Evolutionary conservation across 2,888 invertebrate species (phyloP).

Genomic region (Drosophila rubida): DNA sequence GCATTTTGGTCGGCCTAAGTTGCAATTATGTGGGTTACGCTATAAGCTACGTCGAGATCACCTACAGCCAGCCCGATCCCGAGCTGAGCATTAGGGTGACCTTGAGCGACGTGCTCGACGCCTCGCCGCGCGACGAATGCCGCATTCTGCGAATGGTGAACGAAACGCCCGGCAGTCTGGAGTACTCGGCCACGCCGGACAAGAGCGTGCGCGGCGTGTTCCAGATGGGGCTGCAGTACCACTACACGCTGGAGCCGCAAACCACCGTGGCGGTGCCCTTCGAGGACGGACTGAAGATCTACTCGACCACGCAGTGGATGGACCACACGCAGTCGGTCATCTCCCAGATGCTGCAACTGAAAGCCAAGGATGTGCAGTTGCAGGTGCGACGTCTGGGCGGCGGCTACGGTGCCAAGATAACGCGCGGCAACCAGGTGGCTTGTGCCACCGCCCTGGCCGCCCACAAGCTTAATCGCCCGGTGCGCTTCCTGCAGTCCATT

Average conservation of each 20-base stretch:
- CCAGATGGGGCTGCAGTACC: slow-evolving; percentile 88
- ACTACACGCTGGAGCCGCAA: slow-evolving; percentile 91
- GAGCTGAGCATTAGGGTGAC: slow-evolving; percentile 66
- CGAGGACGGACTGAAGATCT: slow-evolving; percentile 90
- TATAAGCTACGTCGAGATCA: slow-evolving; percentile 87
- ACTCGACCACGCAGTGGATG: slow-evolving; percentile 88
- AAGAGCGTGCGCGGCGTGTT: slow-evolving; percentile 85
- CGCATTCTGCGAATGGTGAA: slow-evolving; percentile 63
- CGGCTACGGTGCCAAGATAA: slow-evolving; percentile 91
- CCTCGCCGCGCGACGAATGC: slow-evolving; percentile 50
- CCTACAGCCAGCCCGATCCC: slow-evolving; percentile 82
- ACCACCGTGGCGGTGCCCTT: slow-evolving; percentile 88
- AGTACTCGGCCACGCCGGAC: slow-evolving; percentile 45
- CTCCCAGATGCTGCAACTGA: slow-evolving; percentile 86
- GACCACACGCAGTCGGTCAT: slow-evolving; percentile 87
- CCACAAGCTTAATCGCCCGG: slow-evolving; percentile 87
- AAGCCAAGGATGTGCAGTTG: slow-evolving; percentile 89
- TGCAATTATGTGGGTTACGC: slow-evolving; percentile 87
- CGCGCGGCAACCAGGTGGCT: slow-evolving; percentile 87
- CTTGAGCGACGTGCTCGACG: slow-evolving; percentile 85
- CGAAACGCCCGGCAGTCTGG: slow-evolving; percentile 43
- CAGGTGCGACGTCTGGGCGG: slow-evolving; percentile 91
- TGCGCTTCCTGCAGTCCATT: slow-evolving; percentile 90
- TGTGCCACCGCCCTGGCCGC: slow-evolving; percentile 90
- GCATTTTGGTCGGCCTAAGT: slow-evolving; percentile 89